These are phyloP conservation scores for Mellivora capensis DNA, from an alignment of 2,113 vertebrate species.

Conservation along the genomic window DNA sequence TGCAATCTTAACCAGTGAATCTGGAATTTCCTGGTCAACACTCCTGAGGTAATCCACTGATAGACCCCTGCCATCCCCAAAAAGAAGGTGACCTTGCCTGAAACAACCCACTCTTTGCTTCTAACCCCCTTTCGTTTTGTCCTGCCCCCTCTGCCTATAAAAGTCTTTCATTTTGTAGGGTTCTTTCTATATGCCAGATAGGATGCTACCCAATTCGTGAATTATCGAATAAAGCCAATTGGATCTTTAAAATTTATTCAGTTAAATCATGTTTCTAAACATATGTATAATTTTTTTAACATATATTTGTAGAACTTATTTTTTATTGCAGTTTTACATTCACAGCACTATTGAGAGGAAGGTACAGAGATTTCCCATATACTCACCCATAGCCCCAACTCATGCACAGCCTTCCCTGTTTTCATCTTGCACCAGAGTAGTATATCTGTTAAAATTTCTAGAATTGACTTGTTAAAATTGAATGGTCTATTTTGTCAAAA, in stretches of 20 bases:
- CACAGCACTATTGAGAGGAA: not conserved
- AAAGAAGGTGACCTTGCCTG: not conserved
- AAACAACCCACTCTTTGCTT: not conserved
- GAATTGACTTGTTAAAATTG: not conserved
- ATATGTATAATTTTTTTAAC: not conserved
- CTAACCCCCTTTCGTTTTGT: not conserved
- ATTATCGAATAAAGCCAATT: not conserved
- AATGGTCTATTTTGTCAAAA: not conserved
- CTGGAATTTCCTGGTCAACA: not conserved
- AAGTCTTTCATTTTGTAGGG: not conserved
- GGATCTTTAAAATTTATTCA: not conserved
- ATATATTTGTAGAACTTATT: not conserved
- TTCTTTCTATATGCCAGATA: not conserved
- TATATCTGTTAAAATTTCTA: not conserved
- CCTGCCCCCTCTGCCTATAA: not conserved
- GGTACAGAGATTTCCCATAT: not conserved
- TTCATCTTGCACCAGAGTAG: not conserved
- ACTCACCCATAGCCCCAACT: not conserved
- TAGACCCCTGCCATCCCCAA: not conserved
- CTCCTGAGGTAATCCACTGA: not conserved
- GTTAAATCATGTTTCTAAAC: not conserved
- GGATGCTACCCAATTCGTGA: not conserved
- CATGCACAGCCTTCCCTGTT: not conserved
- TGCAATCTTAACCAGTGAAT: not conserved
- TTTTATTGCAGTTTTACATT: constrained; percentile 8